phyloP scores from a whole-genome alignment of 2,113 vertebrate genomes.

The Bungarus multicinctus region DNA sequence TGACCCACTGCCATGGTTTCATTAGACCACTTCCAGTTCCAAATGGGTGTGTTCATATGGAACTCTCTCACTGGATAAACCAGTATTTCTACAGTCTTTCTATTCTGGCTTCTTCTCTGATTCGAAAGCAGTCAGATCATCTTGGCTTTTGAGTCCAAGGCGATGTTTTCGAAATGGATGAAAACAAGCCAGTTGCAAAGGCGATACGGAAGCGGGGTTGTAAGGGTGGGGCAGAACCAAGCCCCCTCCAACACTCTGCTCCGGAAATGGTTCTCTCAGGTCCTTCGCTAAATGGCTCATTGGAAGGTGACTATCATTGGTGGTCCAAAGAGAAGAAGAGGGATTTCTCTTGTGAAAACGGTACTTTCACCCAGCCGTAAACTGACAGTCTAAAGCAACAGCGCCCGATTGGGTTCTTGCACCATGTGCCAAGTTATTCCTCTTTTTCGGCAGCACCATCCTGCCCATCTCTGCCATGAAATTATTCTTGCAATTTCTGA shows the following conservation, averaged over 20 bases:
- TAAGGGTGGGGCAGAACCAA: not conserved
- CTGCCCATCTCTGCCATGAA: not conserved
- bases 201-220: not conserved
- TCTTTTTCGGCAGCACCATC: not conserved
- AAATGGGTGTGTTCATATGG: slow-evolving; percentile 39
- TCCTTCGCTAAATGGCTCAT: not conserved
- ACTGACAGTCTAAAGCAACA: not conserved
- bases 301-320: not conserved
- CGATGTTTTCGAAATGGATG: not conserved
- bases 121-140: not conserved
- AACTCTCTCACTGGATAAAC: slow-evolving; percentile 21
- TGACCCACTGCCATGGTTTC: slow-evolving; percentile 28
- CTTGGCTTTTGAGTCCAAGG: not conserved
- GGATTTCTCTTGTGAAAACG: not conserved
- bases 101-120: not conserved
- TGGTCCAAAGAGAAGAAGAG: not conserved
- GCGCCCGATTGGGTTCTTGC: not conserved
- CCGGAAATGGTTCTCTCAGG: not conserved
- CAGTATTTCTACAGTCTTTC: slow-evolving; percentile 23
- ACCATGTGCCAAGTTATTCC: not conserved
- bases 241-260: not conserved
- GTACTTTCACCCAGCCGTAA: not conserved
- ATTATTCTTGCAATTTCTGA: not conserved
- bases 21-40: slow-evolving; percentile 39
- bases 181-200: not conserved